phyloP scores from a whole-genome alignment of 2,797 vertebrate genomes.

The Neoniphon sammara region DNA sequence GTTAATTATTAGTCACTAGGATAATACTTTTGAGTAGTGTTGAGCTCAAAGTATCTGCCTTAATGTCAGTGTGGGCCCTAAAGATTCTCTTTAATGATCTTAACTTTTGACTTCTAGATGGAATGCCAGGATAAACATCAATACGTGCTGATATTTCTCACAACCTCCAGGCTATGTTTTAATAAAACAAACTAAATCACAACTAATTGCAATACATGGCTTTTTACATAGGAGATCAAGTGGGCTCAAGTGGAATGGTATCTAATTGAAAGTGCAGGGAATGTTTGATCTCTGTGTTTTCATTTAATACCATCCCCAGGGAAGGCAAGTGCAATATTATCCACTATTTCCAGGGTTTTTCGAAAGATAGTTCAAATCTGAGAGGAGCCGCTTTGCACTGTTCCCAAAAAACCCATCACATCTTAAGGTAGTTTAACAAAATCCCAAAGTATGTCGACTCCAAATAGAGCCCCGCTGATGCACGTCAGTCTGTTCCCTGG shows the following conservation, averaged over 20 bases:
- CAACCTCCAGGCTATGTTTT: constrained; percentile 63
- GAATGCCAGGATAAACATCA: constrained; percentile 30
- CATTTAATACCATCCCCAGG: constrained; percentile 54
- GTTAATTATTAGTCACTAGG: not conserved
- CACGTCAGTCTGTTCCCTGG: constrained; percentile 34
- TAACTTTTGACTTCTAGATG: constrained; percentile 48
- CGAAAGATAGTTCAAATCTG: constrained; percentile 36
- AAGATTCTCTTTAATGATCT: constrained; percentile 42
- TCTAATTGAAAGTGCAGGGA: constrained; percentile 65
- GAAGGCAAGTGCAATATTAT: constrained; percentile 33
- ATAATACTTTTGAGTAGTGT: not conserved
- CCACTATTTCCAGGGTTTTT: constrained; percentile 42
- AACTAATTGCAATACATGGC: constrained; percentile 64
- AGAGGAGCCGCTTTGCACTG: constrained; percentile 27
- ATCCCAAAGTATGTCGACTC: not conserved
- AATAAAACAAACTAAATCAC: constrained; percentile 69
- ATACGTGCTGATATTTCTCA: constrained; percentile 27
- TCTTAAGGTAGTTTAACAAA: constrained; percentile 2
- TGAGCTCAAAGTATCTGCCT: not conserved
- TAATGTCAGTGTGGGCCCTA: constrained; percentile 26
- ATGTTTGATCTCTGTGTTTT: constrained; percentile 70
- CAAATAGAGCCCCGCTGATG: constrained; percentile 16
- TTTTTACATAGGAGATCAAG: constrained; percentile 66
- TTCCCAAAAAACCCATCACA: not conserved
- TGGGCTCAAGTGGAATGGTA: constrained; percentile 57